Conservation (phyloP, 2,888 invertebrate genomes). For the Noctuana brunneofusca region DNA sequence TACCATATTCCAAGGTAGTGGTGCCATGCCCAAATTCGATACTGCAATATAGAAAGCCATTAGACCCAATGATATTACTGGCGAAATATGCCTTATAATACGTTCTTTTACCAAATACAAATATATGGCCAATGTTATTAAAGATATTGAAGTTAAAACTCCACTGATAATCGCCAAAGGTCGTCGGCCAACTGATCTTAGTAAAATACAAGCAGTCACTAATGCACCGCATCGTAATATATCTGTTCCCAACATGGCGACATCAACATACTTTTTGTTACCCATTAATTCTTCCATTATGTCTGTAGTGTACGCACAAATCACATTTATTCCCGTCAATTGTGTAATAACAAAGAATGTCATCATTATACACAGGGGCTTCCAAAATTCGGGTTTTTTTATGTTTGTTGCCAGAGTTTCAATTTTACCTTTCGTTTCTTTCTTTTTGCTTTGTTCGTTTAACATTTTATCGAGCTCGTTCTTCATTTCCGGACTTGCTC, state of each 20-base stretch:
- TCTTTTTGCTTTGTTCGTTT: constrained; percentile 62
- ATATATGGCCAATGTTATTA: constrained; percentile 80
- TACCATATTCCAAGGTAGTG: constrained; percentile 89
- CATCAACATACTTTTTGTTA: constrained; percentile 76
- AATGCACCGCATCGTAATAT: constrained; percentile 84
- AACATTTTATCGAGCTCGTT: constrained; percentile 78
- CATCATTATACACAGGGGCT: constrained; percentile 84
- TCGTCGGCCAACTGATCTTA: constrained; percentile 84
- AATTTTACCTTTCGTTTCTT: constrained; percentile 58
- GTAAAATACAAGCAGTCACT: constrained; percentile 82
- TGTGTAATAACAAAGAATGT: constrained; percentile 86
- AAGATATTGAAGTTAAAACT: constrained; percentile 81
- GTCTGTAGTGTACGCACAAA: constrained; percentile 87
- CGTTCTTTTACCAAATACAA: constrained; percentile 62
- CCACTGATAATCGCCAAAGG: constrained; percentile 86
- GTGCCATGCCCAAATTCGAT: constrained; percentile 83
- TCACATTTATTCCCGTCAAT: constrained; percentile 87
- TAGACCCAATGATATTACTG: constrained; percentile 73
- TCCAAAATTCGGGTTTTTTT: constrained; percentile 82
- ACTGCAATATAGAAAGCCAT: constrained; percentile 83
- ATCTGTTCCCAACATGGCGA: constrained; percentile 86
- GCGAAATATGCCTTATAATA: constrained; percentile 54
- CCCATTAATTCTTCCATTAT: constrained; percentile 85
- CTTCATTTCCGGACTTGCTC: constrained; percentile 70
- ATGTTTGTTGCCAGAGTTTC: constrained; percentile 66